Percentiles rank a stretch among this genome's conserved stretches.
phyloP scores from a whole-genome alignment of 2,888 invertebrate genomes.

The Hyppa rectilinea region DNA sequence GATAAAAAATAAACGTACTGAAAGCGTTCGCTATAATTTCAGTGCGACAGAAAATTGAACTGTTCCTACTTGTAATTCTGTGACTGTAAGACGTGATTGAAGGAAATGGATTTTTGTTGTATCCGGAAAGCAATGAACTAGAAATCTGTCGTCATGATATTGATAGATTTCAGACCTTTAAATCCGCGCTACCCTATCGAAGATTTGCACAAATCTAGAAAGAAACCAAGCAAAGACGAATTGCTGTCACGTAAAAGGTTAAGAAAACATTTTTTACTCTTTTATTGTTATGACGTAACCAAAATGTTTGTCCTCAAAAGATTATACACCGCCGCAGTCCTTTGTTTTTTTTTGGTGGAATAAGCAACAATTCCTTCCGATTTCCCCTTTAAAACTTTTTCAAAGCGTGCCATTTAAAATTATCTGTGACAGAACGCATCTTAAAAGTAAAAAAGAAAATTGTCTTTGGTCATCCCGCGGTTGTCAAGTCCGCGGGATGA shows the following conservation, averaged over 20 bases:
- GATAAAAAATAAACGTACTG: background rate
- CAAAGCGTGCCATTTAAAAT: slow-evolving; percentile 17
- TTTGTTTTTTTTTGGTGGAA: slow-evolving; percentile 26
- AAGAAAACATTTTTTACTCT: background rate
- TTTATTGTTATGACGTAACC: background rate
- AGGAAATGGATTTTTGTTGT: slow-evolving; percentile 41
- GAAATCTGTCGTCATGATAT: slow-evolving; percentile 35
- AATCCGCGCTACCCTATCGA: background rate
- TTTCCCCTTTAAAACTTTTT: slow-evolving; percentile 25
- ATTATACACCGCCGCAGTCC: background rate
- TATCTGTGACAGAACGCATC: slow-evolving; percentile 12
- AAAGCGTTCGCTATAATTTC: background rate
- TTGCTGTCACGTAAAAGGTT: background rate
- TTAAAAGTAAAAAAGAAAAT: slow-evolving; percentile 9
- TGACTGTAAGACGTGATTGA: slow-evolving; percentile 25
- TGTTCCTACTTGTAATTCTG: slow-evolving; percentile 26
- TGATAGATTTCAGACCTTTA: slow-evolving; percentile 21
- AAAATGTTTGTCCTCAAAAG: background rate
- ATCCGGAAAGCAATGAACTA: slow-evolving; percentile 20
- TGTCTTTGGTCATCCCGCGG: slow-evolving; percentile 1
- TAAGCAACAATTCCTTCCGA: slow-evolving; percentile 1
- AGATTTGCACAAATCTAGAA: background rate
- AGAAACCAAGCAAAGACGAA: background rate
- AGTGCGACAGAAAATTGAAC: background rate
- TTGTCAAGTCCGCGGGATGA: slow-evolving; percentile 12